phyloP scores from a whole-genome alignment of 2,888 invertebrate species.

The Cloeon dipterum region DNA sequence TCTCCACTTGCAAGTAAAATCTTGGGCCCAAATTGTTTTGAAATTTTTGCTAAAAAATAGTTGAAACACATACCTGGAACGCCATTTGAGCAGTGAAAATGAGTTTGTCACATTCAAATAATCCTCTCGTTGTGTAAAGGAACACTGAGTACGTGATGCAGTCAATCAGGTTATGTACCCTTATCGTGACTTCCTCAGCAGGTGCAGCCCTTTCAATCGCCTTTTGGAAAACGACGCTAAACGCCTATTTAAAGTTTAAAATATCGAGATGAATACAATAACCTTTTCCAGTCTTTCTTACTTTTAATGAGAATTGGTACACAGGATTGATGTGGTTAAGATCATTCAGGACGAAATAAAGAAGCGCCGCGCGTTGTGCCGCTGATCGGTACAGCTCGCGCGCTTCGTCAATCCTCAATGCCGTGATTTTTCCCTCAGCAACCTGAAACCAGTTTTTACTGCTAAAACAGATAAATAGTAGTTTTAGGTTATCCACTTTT shows the following conservation, averaged over 20 bases:
- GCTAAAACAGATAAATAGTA: too few species aligned
- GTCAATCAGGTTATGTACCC: constrained; percentile 60
- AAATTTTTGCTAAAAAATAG: too few species aligned
- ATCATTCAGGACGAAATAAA: constrained; percentile 87
- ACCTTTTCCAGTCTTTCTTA: too few species aligned
- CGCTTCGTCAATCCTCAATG: constrained; percentile 74
- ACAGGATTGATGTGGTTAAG: constrained; percentile 80
- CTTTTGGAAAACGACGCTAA: constrained; percentile 73
- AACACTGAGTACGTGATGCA: constrained; percentile 71
- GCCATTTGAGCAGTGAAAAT: constrained; percentile 75
- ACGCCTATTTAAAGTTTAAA: constrained; percentile 29
- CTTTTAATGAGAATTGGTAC: constrained; percentile 85
- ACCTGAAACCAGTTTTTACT: too few species aligned
- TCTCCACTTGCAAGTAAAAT: constrained; percentile 37
- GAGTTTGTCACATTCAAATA: constrained; percentile 80
- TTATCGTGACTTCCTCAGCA: constrained; percentile 41
- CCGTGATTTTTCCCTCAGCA: constrained; percentile 62
- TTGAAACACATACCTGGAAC: constrained; percentile 32
- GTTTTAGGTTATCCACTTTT: too few species aligned
- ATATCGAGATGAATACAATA: background rate
- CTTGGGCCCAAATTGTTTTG: constrained; percentile 14
- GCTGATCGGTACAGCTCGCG: constrained; percentile 72
- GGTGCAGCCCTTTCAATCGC: constrained; percentile 46
- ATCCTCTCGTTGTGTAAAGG: constrained; percentile 68
- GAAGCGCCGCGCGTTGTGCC: constrained; percentile 62